phyloP scores from a whole-genome alignment of 2,113 vertebrate genomes.

The Ciconia boyciana region DNA sequence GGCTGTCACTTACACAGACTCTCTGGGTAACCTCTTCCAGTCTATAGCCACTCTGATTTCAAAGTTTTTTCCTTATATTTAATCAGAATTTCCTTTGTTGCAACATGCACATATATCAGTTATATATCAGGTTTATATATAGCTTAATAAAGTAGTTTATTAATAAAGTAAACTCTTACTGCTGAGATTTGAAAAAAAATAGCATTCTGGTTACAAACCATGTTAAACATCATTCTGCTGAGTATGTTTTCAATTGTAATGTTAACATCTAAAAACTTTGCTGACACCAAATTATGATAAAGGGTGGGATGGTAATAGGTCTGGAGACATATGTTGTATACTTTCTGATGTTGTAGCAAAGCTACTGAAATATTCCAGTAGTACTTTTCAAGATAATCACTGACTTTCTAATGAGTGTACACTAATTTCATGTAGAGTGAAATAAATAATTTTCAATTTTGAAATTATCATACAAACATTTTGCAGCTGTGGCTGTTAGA shows the following conservation, averaged over 20 bases:
- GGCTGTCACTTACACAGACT: background rate
- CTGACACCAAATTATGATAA: background rate
- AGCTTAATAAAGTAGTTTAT: background rate
- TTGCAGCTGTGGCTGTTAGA: constrained; percentile 63
- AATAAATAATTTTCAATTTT: constrained; percentile 66
- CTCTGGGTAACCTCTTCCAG: background rate
- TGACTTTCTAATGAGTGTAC: constrained; percentile 47
- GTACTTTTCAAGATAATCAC: constrained; percentile 21
- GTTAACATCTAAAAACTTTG: background rate
- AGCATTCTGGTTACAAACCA: background rate
- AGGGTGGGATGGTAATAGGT: background rate
- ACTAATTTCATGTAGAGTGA: constrained; percentile 54
- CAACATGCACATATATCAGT: fast-evolving
- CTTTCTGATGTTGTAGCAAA: background rate
- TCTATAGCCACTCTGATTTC: background rate
- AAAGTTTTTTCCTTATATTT: background rate
- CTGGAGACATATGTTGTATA: background rate
- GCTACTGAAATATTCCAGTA: background rate
- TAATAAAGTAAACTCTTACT: background rate
- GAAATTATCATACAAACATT: constrained; percentile 65
- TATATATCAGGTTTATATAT: background rate
- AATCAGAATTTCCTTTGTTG: background rate
- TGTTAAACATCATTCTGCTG: background rate
- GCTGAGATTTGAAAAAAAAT: background rate
- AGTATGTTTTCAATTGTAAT: background rate